A percentile compares a stretch with the other conserved stretches of the same genome.
Conservation (phyloP, 2,888 invertebrate species). For the Acanthoscelides obtectus region DNA sequence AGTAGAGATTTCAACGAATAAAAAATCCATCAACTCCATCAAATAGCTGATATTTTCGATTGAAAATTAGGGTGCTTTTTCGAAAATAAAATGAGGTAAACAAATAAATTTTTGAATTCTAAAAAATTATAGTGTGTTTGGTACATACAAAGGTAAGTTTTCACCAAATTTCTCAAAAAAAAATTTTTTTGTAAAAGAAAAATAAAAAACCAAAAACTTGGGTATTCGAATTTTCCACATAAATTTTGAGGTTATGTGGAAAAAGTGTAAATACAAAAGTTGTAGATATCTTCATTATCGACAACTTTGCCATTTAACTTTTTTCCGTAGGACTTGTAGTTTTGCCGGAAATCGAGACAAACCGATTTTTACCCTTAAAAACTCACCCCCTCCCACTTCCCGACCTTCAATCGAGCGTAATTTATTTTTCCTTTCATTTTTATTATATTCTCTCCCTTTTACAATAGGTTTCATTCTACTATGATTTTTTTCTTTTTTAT, state of each 20-base stretch:
- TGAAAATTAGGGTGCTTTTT: not conserved
- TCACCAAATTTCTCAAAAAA: constrained; percentile 1
- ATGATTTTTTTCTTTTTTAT: too few species aligned
- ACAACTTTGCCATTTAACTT: constrained; percentile 12
- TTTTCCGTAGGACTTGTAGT: constrained; percentile 8
- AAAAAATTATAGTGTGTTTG: not conserved
- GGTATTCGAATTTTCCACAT: constrained; percentile 15
- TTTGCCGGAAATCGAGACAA: constrained; percentile 10
- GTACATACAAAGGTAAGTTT: not conserved
- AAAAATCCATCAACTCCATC: not conserved
- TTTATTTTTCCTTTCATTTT: constrained; percentile 7
- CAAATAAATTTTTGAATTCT: not conserved
- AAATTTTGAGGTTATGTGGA: constrained; percentile 13
- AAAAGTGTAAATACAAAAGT: constrained; percentile 15
- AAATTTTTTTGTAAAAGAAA: constrained; percentile 8
- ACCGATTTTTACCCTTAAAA: constrained; percentile 7
- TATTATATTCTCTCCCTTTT: constrained; percentile 3
- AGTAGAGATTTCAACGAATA: not conserved
- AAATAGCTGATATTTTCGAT: not conserved
- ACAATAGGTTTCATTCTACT: too few species aligned
- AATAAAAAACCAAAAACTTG: constrained; percentile 15
- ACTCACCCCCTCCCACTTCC: constrained; percentile 5
- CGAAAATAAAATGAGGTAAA: not conserved
- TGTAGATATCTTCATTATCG: constrained; percentile 15
- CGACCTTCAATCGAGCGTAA: constrained; percentile 1